Percentiles rank a stretch among this genome's conserved stretches.
Conservation (phyloP, 2,113 vertebrate genomes). For the Psilopogon haemacephalus region DNA sequence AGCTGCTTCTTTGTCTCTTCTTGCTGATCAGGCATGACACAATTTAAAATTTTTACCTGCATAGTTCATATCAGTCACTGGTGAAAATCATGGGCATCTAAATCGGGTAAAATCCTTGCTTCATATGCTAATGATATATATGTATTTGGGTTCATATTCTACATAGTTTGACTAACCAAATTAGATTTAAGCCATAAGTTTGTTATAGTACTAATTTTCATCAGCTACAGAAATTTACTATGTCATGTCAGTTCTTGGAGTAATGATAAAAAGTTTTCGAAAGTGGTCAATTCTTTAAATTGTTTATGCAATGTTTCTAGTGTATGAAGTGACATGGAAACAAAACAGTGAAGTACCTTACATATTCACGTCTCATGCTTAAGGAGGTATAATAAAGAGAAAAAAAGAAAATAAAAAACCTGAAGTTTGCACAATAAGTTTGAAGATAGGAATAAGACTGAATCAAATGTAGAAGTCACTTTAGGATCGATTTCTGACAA, state of each 20-base stretch:
- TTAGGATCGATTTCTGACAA: not conserved
- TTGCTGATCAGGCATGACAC: not conserved
- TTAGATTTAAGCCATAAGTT: not conserved
- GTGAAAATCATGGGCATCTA: not conserved
- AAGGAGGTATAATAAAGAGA: not conserved
- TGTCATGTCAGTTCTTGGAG: not conserved
- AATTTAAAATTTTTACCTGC: not conserved
- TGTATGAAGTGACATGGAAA: not conserved
- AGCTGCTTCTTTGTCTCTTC: not conserved
- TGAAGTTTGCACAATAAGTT: not conserved
- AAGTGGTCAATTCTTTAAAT: not conserved
- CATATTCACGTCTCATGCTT: not conserved
- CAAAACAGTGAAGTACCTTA: not conserved
- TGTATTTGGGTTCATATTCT: not conserved
- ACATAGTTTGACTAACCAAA: not conserved
- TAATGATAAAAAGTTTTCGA: not conserved
- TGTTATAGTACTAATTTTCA: not conserved
- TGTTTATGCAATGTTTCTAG: not conserved
- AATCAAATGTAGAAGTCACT: not conserved
- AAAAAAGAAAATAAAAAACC: not conserved
- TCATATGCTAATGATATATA: rapidly evolving
- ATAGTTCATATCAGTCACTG: not conserved
- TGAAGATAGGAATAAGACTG: not conserved
- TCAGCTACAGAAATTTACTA: not conserved
- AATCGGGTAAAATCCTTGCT: not conserved